Evolutionary conservation across 35 echinoderm and acorn worm genomes (phyloP).

Genomic region (Nesometra sesokonis): DNA sequence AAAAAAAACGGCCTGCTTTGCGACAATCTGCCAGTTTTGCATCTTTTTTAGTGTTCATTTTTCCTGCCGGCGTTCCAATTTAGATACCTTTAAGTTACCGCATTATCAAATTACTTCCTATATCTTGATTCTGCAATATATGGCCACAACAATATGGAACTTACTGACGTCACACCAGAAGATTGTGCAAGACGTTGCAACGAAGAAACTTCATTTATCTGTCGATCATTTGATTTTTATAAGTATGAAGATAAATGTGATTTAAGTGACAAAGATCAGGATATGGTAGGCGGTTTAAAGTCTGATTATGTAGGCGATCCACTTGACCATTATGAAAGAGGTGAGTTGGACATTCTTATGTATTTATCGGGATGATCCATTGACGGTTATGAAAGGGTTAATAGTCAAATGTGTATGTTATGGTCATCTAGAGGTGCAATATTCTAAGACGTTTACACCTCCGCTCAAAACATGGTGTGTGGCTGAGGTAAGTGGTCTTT

Average conservation of each 20-base stretch:
- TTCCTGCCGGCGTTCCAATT: no score
- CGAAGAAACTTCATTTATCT: constrained; percentile 42
- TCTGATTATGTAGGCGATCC: not conserved
- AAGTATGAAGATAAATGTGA: constrained; percentile 32
- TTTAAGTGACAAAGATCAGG: constrained; percentile 42
- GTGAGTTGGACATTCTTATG: no score
- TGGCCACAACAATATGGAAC: constrained; percentile 29
- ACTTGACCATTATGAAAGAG: not conserved
- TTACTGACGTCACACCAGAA: constrained; percentile 47
- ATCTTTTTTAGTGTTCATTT: no score
- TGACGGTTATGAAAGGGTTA: no score
- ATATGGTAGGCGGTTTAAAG: constrained; percentile 14
- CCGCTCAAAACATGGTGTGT: no score
- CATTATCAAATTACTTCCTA: constrained; percentile 49
- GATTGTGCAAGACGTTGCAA: constrained; percentile 67
- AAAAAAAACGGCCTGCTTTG: no score
- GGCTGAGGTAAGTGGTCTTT: no score
- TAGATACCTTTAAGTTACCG: constrained; percentile 38
- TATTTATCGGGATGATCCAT: not conserved
- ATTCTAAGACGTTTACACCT: no score
- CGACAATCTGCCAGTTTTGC: no score
- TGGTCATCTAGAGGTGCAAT: no score
- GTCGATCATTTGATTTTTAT: constrained; percentile 78
- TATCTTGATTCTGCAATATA: constrained; percentile 27
- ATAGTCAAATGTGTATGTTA: no score